phyloP scores from a whole-genome alignment of 1,140 invertebrate genomes.

The Sipha flava region DNA sequence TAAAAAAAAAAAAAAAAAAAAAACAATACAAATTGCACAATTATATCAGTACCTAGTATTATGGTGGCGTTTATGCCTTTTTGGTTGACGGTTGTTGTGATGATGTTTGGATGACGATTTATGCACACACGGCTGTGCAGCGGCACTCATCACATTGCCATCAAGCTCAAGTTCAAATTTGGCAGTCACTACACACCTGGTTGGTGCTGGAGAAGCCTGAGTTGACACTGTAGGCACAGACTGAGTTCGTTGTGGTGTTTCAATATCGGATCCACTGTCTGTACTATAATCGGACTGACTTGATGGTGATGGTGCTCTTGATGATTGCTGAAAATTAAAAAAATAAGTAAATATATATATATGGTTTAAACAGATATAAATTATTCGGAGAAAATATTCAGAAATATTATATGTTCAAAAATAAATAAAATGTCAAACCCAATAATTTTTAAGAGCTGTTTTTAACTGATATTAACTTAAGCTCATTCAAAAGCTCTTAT shows the following conservation, averaged over 20 bases:
- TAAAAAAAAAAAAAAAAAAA: neutral
- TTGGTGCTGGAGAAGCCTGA: neutral
- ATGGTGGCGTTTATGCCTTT: constrained; percentile 14
- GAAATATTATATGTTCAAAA: too few species aligned
- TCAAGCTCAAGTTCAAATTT: constrained; percentile 19
- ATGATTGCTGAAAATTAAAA: neutral
- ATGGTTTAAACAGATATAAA: too few species aligned
- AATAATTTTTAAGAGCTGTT: too few species aligned
- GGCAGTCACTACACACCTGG: neutral
- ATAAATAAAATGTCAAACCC: too few species aligned
- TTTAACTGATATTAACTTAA: too few species aligned
- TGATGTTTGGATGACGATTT: neutral
- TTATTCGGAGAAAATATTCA: too few species aligned
- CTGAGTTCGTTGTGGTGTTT: constrained; percentile 1
- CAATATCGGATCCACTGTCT: constrained; percentile 7
- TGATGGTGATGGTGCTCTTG: neutral
- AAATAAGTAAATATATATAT: neutral
- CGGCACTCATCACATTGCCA: neutral
- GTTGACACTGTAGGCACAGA: neutral
- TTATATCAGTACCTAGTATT: constrained; percentile 3
- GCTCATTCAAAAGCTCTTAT: too few species aligned
- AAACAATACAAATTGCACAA: constrained; percentile 26
- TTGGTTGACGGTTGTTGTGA: constrained; percentile 13
- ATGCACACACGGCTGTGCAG: neutral
- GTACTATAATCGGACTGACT: neutral